These are phyloP conservation scores for Glaucopsyche alexis DNA, from an alignment of 2,888 invertebrate species.

Conservation along the genomic window DNA sequence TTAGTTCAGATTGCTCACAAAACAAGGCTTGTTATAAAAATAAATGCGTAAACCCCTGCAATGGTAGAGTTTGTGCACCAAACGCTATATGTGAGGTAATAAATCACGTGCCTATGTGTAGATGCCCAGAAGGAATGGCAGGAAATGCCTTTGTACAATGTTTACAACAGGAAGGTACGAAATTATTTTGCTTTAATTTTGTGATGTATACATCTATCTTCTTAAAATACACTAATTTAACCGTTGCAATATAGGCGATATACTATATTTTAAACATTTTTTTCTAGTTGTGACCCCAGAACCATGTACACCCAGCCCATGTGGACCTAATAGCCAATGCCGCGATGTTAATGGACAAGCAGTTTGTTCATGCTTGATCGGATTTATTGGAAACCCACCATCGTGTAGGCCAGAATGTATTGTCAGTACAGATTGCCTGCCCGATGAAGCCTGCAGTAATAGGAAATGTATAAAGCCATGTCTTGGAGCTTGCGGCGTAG, in stretches of 20 bases:
- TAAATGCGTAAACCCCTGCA: conserved; percentile 86
- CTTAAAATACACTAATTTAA: no score
- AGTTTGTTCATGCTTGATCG: conserved; percentile 85
- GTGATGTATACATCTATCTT: no score
- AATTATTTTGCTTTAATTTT: conserved; percentile 1
- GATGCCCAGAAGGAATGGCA: conserved; percentile 83
- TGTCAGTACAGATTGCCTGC: conserved; percentile 86
- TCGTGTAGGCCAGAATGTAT: conserved; percentile 89
- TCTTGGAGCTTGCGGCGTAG: conserved; percentile 88
- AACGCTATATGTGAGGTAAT: conserved; percentile 86
- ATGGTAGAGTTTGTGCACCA: conserved; percentile 83
- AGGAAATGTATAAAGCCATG: conserved; percentile 92
- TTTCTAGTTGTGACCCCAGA: conserved; percentile 59
- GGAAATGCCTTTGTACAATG: conserved; percentile 85
- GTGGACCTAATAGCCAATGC: conserved; percentile 90
- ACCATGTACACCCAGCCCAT: conserved; percentile 81
- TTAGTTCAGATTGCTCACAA: conserved; percentile 83
- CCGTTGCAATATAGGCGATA: not conserved
- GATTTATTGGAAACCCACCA: conserved; percentile 87
- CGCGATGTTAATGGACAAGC: conserved; percentile 86
- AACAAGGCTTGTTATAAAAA: conserved; percentile 83
- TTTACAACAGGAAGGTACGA: conserved; percentile 63
- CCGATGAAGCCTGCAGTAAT: conserved; percentile 87
- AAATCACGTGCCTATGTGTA: conserved; percentile 86
- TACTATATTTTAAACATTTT: conserved; percentile 41